Conservation (phyloP, 2,113 vertebrate species). For the Potamarius usumacintae region DNA sequence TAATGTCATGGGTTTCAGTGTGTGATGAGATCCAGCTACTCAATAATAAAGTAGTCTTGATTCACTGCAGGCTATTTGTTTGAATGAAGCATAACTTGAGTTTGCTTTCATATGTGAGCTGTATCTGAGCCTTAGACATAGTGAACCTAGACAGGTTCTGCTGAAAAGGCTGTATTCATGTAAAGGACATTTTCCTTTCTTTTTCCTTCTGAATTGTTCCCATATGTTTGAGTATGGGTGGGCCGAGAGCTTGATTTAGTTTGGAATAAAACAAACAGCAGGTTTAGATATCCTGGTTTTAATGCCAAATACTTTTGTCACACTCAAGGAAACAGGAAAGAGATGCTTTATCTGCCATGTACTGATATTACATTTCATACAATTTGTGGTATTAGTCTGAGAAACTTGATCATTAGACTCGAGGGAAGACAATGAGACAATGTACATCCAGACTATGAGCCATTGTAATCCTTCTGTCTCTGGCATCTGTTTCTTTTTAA, state of each 20-base stretch:
- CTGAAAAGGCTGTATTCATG: constrained; percentile 27
- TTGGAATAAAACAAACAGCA: constrained; percentile 53
- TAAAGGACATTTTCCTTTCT: constrained; percentile 37
- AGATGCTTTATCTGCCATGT: constrained; percentile 17
- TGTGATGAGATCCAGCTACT: constrained; percentile 10
- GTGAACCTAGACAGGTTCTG: constrained; percentile 22
- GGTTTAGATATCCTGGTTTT: constrained; percentile 26
- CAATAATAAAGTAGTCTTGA: neutral
- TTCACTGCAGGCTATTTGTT: neutral
- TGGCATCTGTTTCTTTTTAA: constrained; percentile 43
- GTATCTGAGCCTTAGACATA: constrained; percentile 20
- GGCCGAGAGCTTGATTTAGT: constrained; percentile 54
- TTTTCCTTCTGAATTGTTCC: constrained; percentile 50
- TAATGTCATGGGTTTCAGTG: neutral
- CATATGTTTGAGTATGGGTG: constrained; percentile 61
- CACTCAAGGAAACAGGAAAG: constrained; percentile 28
- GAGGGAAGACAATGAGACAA: constrained; percentile 7
- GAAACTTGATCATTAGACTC: neutral
- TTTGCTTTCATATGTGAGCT: constrained; percentile 11
- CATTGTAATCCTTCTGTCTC: neutral
- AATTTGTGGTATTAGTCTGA: constrained; percentile 13
- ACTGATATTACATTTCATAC: constrained; percentile 25
- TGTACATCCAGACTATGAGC: neutral
- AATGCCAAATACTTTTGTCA: constrained; percentile 44
- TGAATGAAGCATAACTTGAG: constrained; percentile 7